Evolutionary conservation across 2,113 vertebrate genomes (phyloP).

Genomic region (Oxygymnocypris stewartii): DNA sequence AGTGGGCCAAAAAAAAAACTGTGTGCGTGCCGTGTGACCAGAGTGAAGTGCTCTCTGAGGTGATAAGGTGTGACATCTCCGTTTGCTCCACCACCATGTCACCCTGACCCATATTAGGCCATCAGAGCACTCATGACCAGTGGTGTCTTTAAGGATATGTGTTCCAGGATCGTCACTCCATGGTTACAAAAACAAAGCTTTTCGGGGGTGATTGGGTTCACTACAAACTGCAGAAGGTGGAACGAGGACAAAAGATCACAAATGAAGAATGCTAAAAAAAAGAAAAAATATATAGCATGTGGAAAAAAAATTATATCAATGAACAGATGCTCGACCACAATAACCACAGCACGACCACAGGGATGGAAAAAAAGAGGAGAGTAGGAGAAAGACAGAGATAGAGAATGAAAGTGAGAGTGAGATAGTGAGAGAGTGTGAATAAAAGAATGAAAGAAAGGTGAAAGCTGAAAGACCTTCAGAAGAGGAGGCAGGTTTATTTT

Average conservation of each 20-base stretch:
- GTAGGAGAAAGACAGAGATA: conserved; percentile 4
- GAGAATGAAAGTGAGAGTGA: background rate
- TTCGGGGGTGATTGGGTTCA: conserved; percentile 63
- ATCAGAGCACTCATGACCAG: background rate
- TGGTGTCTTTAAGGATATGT: background rate
- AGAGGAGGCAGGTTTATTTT: conserved; percentile 94
- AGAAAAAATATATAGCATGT: conserved; percentile 41
- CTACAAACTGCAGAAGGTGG: conserved; percentile 70
- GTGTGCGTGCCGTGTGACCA: conserved; percentile 7
- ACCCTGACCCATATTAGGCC: conserved; percentile 52
- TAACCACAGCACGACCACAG: conserved; percentile 53
- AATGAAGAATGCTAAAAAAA: conserved; percentile 40
- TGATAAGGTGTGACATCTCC: conserved; percentile 50
- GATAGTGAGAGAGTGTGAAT: background rate
- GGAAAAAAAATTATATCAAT: background rate
- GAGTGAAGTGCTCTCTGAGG: conserved; percentile 4
- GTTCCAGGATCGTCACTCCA: background rate
- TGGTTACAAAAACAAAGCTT: conserved; percentile 14
- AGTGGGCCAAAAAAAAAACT: background rate
- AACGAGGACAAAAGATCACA: conserved; percentile 48
- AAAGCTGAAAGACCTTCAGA: conserved; percentile 88
- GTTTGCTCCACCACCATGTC: background rate
- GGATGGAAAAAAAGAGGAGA: conserved; percentile 10
- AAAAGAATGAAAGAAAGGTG: conserved; percentile 16
- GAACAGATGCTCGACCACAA: conserved; percentile 5